Base-by-base conservation (phyloP, 2,888 invertebrate species). In the Drymonia ruficornis region DNA sequence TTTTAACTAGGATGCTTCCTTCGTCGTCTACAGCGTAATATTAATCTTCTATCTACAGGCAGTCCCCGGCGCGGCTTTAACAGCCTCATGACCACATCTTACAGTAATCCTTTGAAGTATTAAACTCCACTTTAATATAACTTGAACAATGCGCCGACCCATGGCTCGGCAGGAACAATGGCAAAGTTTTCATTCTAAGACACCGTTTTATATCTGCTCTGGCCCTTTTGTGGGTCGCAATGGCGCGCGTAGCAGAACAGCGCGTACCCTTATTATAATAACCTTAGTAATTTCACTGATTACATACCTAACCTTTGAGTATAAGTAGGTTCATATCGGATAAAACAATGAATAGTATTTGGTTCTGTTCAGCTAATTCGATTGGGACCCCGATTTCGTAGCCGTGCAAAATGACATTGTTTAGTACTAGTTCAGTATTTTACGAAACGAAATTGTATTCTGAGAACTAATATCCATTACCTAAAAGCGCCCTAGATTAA, bases 61-160 rank as follows among this genome's bases (percentile, higher is more conserved):
- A 72, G 63, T 69, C 69, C 59, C 65, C 58, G 71, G 63, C 61
- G 59, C 65, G 69, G 74, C 67, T 70, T 71, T 78, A 78, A 83
- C 78, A 78, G 79, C 80, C 73, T 74, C 74, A 74, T 80, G 84
- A 81, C 84, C 84, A 81, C 84, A 84, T 83, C 78, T 78, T 76
- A 78, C 79, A 81, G 83, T 85, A 87, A 89, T 84, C 87, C 87
- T 87, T 85, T 86, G 81, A 87, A 87, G 84, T 86, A 87, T 86
- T 85, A 86, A 88, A 87, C 80, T 85, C 81, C 80, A 84, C 81
- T 88, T 86, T 87, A 89, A 89, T 89, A 87, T 85, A 89, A 89
- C 76, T 86, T 83, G 86, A 89, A 89, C 89, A 89, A 89, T 87
- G 86, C 83, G 80, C 68, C 74, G 81, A 79, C 83, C 84, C 83